A percentile compares a stretch with the other conserved stretches of the same genome.
Conservation (phyloP, 2,888 invertebrate genomes). For the Rhimphoctona megacephalus region DNA sequence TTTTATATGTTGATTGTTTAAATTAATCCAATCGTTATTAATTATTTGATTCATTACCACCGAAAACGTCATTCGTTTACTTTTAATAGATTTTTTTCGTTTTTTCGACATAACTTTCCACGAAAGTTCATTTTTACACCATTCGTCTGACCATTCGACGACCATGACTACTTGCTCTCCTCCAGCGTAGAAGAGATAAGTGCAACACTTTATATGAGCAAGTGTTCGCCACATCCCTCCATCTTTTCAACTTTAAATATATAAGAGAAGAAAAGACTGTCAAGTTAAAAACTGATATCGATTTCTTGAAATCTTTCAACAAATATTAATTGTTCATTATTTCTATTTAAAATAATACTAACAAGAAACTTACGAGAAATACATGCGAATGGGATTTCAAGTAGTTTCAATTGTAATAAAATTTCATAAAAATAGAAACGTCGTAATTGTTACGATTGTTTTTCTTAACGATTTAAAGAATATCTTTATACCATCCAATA, state of each 20-base stretch:
- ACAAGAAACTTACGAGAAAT: not conserved
- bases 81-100: not conserved
- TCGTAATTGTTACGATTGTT: too few relatives aligned
- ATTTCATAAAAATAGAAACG: too few relatives aligned
- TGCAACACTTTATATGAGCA: constrained; percentile 26
- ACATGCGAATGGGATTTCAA: not conserved
- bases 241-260: constrained; percentile 23
- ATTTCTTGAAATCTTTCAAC: not conserved
- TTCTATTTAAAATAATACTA: not conserved
- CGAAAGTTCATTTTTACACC: constrained; percentile 1
- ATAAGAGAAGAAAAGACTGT: constrained; percentile 22
- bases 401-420: too few relatives aligned
- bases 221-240: constrained; percentile 42
- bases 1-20: not conserved
- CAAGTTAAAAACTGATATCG: not conserved
- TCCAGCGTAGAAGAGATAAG: constrained; percentile 25
- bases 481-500: too few relatives aligned
- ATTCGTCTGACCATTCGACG: constrained; percentile 44
- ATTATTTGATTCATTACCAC: not conserved
- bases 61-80: not conserved
- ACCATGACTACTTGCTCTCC: constrained; percentile 53
- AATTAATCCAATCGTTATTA: not conserved
- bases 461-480: too few relatives aligned
- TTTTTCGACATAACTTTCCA: not conserved
- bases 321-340: not conserved